phyloP scores from a whole-genome alignment of 2,888 invertebrate genomes.

The Acanthopleura granulata region DNA sequence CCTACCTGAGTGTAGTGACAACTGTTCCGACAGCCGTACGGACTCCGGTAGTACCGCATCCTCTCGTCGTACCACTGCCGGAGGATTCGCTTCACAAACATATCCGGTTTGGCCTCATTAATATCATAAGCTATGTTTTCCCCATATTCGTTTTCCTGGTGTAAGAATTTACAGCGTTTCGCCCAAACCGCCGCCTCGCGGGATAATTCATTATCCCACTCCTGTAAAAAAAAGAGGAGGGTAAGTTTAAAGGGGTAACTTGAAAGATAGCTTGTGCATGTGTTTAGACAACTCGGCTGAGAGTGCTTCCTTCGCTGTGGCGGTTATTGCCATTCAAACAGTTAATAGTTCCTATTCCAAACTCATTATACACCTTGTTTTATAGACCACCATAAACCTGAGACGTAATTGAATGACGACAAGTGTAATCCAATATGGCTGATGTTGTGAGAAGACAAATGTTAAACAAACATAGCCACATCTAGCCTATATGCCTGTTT shows the following conservation, averaged over 20 bases:
- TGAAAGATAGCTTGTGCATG: no score
- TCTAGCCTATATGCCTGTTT: no score
- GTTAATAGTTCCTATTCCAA: no score
- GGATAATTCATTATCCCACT: slow-evolving; percentile 5
- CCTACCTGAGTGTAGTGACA: slow-evolving; percentile 12
- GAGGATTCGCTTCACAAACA: slow-evolving; percentile 12
- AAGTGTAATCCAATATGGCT: no score
- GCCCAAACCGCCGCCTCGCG: slow-evolving; percentile 6
- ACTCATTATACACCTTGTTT: no score
- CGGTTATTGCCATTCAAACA: no score
- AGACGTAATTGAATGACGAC: no score
- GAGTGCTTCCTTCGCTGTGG: no score
- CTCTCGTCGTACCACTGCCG: slow-evolving; percentile 13
- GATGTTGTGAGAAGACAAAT: no score
- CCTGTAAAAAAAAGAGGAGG: background rate
- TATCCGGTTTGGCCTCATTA: slow-evolving; percentile 14
- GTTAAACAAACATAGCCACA: no score
- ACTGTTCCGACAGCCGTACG: slow-evolving; percentile 10
- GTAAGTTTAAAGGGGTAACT: background rate
- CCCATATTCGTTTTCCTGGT: slow-evolving; percentile 17
- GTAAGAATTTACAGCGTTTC: slow-evolving; percentile 13
- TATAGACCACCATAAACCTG: no score
- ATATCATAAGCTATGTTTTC: slow-evolving; percentile 16
- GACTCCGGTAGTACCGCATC: slow-evolving; percentile 11
- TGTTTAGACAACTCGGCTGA: no score